Evolutionary conservation across 2,113 vertebrate species (phyloP).

Genomic region (Rousettus leschenaultii): DNA sequence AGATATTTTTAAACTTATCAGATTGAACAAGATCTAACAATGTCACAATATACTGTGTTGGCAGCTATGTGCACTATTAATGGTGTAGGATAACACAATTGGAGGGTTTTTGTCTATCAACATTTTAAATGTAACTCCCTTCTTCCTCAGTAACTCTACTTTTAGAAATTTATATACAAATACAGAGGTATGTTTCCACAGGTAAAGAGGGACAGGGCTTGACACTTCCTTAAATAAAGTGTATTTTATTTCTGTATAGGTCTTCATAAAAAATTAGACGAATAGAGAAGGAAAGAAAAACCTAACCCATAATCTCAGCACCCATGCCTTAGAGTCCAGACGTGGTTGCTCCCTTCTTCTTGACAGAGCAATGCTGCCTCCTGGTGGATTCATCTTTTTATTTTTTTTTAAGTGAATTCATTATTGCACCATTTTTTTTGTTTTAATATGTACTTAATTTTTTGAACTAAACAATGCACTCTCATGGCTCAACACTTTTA

Average conservation of each 20-base stretch:
- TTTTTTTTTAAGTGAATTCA: neutral
- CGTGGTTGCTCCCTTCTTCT: neutral
- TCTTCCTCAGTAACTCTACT: neutral
- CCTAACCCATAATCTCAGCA: neutral
- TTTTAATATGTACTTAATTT: neutral
- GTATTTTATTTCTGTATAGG: neutral
- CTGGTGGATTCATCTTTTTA: conserved; percentile 43
- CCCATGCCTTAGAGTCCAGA: rapidly evolving
- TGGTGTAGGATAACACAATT: no score
- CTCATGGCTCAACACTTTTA: neutral
- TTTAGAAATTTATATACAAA: neutral
- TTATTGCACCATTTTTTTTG: neutral
- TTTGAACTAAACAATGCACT: neutral
- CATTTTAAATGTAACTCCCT: neutral
- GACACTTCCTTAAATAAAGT: neutral
- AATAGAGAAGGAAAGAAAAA: neutral
- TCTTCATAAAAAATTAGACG: neutral
- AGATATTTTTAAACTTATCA: neutral
- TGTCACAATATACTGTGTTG: neutral
- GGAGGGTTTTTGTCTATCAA: neutral
- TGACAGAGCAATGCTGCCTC: conserved; percentile 50
- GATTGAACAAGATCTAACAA: neutral
- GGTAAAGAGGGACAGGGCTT: neutral
- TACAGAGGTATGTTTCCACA: neutral
- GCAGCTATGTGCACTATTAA: neutral